Base-by-base conservation (phyloP, 2,888 invertebrate species). In the Holacanthella duospinosa region DNA sequence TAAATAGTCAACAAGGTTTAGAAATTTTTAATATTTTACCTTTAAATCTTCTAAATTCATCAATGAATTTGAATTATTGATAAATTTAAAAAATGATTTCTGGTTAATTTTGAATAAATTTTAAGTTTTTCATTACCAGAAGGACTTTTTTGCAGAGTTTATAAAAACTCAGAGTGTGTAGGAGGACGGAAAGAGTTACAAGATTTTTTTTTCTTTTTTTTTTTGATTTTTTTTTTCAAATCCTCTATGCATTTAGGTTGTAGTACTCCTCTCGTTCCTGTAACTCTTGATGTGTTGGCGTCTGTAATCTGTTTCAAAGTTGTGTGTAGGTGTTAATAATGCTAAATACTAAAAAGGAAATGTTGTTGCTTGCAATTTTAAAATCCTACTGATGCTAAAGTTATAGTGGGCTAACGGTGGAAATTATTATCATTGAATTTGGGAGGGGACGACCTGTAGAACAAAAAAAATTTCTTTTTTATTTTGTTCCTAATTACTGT, bases 261-360 rank as follows among this genome's bases (percentile, higher is more conserved):
- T 36, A 16, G 36, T 6, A 16, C 36, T 36, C 36, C 16, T 36
- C 36, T n/a, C n/a, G n/a, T n/a, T n/a, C n/a, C n/a, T n/a, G n/a
- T n/a, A n/a, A n/a, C n/a, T n/a, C n/a, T n/a, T n/a, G n/a, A n/a
- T 48, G 48, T 48, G 48, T 48, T 48, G 48, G 48, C 48, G 48
- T 48, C 48, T 48, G 21, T 48, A n/a, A 48, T 48, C 12, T n/a
- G 36, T 36, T 36, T 16, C 48, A 4, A n/a, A 48, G 48, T 21
- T 21, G 12, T 21, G 48, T 48, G 48, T 48, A 48, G 48, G 48
- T 48, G 48, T 48, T 48, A 48, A 48, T 48, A 48, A 48, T 48
- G 9, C 36, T 36, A 36, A 12, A 12, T 36, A 6, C 36, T 12
- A 36, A 36, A 36, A 36, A 16, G 36, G 36, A 16, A 36, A 36